These are phyloP conservation scores for Mus caroli DNA, from an alignment of 2,797 vertebrate genomes.

Conservation along the genomic window DNA sequence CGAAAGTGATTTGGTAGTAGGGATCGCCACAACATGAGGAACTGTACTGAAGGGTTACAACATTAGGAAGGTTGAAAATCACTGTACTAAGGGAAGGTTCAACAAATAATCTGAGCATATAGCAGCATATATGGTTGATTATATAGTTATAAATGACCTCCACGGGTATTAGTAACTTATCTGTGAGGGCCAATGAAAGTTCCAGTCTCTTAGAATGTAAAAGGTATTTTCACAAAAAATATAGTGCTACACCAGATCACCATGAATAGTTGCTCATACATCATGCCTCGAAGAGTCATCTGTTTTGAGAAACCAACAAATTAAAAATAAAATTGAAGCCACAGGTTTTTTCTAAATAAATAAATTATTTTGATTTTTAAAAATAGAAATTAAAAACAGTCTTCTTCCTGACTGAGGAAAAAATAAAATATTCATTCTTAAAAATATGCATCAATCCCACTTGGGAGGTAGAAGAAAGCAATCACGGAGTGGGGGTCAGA, in stretches of 20 bases:
- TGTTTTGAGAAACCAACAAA: conserved; percentile 49
- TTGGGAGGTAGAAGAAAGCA: too few species aligned
- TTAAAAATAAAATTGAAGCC: conserved; percentile 64
- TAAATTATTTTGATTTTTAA: conserved; percentile 57
- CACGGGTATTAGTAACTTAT: neutral
- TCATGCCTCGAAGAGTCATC: conserved; percentile 18
- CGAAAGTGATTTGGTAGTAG: neutral
- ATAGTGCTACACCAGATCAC: neutral
- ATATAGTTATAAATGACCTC: neutral
- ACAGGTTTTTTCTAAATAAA: conserved; percentile 39
- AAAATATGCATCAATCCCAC: neutral
- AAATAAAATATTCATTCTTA: conserved; percentile 46
- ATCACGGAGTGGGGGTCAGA: too few species aligned
- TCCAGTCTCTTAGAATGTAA: neutral
- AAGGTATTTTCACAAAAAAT: neutral
- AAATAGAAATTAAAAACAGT: conserved; percentile 61
- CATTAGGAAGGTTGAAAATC: neutral
- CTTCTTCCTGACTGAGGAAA: neutral
- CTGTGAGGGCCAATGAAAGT: neutral
- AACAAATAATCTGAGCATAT: neutral
- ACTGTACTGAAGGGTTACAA: neutral
- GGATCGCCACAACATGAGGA: neutral
- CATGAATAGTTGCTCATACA: neutral
- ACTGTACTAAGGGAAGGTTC: neutral
- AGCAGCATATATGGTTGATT: neutral